Conservation (phyloP, 1,140 invertebrate genomes). For the Neodiprion virginianus region DNA sequence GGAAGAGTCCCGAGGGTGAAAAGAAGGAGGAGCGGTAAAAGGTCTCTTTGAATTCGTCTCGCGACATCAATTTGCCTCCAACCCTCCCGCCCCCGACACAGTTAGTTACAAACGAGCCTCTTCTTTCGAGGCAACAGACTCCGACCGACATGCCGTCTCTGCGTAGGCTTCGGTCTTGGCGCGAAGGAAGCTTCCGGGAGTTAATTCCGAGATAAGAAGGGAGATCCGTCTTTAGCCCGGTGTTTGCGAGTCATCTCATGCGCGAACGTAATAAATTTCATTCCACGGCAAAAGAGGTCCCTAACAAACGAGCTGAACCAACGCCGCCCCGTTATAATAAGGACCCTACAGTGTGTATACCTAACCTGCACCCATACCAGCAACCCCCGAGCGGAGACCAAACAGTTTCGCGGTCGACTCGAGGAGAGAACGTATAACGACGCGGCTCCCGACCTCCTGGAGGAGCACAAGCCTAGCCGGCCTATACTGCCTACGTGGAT, state of each 20-base stretch:
- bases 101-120: background rate
- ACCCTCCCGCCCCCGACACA: background rate
- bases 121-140: background rate
- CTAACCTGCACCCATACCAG: background rate
- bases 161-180: background rate
- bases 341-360: no score
- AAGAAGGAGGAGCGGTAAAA: background rate
- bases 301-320: constrained; percentile 36
- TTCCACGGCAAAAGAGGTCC: constrained; percentile 38
- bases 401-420: background rate
- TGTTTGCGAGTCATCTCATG: constrained; percentile 38
- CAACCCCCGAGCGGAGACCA: background rate
- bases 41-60: background rate
- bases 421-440: constrained; percentile 1
- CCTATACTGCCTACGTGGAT: background rate
- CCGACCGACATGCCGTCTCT: no score
- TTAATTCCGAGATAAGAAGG: constrained; percentile 16
- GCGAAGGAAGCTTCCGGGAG: background rate
- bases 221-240: constrained; percentile 32
- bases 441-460: background rate
- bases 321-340: background rate
- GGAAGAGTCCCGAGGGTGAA: no score
- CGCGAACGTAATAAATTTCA: constrained; percentile 44
- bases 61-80: background rate
- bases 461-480: background rate